phyloP scores from a whole-genome alignment of 2,113 vertebrate species.

The Cnemophilus loriae region DNA sequence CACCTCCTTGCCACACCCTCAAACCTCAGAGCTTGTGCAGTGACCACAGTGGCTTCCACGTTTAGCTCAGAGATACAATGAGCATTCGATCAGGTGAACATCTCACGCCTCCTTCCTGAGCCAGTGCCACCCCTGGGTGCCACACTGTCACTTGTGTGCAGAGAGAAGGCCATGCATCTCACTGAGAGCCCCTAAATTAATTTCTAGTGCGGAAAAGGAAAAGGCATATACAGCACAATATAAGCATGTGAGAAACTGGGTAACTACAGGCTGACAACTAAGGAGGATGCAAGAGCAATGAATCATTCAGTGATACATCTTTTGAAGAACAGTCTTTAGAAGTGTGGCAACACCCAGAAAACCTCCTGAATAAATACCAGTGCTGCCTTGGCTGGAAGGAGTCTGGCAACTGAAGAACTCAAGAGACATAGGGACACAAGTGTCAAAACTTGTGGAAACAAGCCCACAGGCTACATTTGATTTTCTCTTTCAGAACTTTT shows the following conservation, averaged over 20 bases:
- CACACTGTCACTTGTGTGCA: neutral
- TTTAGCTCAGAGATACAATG: neutral
- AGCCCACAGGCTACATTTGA: neutral
- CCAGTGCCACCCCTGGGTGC: neutral
- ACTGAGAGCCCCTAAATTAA: neutral
- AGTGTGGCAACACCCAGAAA: neutral
- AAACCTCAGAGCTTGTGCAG: neutral
- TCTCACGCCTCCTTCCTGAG: neutral
- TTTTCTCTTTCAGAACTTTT: neutral
- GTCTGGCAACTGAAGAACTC: neutral
- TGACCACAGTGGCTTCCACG: neutral
- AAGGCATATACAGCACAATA: neutral
- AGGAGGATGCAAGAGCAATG: neutral
- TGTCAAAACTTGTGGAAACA: neutral
- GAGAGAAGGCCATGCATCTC: neutral
- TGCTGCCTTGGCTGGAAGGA: neutral
- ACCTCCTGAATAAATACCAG: neutral
- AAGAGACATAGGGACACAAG: neutral
- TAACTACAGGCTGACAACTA: neutral
- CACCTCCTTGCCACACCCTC: neutral
- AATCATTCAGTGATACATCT: neutral
- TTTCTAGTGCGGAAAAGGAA: neutral
- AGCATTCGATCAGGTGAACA: neutral
- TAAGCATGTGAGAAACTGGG: neutral
- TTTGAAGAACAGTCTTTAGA: neutral